phyloP scores from a whole-genome alignment of 2,797 vertebrate species.

The Microctenopoma stevenorrisi region DNA sequence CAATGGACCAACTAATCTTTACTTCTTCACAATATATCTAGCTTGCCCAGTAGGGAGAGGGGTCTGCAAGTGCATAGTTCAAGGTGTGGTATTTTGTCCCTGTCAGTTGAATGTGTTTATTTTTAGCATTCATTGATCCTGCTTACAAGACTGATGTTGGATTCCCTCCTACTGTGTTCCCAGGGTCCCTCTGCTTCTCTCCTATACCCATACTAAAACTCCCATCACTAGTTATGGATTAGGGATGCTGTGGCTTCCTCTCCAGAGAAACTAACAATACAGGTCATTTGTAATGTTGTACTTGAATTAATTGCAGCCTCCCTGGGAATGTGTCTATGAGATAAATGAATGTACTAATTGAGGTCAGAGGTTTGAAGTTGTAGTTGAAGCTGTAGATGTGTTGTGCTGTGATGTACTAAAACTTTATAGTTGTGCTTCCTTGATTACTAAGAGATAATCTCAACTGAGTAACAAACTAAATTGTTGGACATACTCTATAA shows the following conservation, averaged over 20 bases:
- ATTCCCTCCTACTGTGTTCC: conserved; percentile 20
- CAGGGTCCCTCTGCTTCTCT: conserved; percentile 35
- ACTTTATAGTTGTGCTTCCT: background rate
- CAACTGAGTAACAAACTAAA: too few species aligned
- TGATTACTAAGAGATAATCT: too few species aligned
- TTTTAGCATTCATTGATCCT: conserved; percentile 51
- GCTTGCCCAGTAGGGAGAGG: background rate
- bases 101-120: conserved; percentile 52
- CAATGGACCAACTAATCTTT: background rate
- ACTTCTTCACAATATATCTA: background rate
- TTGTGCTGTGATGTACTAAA: background rate
- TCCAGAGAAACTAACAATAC: conserved; percentile 15
- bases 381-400: too few species aligned
- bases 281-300: conserved; percentile 30
- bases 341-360: background rate
- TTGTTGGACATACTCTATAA: background rate
- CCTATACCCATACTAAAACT: conserved; percentile 7
- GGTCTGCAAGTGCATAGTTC: conserved; percentile 23
- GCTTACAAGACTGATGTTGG: conserved; percentile 54
- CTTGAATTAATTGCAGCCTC: conserved; percentile 4
- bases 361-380: background rate
- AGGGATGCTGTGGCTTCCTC: conserved; percentile 24
- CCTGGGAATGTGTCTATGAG: conserved; percentile 14
- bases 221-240: conserved; percentile 44
- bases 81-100: conserved; percentile 18